A percentile compares a stretch with the other conserved stretches of the same genome.
Evolutionary conservation across 2,888 invertebrate species (phyloP).

Genomic region (Cheilosia variabilis): DNA sequence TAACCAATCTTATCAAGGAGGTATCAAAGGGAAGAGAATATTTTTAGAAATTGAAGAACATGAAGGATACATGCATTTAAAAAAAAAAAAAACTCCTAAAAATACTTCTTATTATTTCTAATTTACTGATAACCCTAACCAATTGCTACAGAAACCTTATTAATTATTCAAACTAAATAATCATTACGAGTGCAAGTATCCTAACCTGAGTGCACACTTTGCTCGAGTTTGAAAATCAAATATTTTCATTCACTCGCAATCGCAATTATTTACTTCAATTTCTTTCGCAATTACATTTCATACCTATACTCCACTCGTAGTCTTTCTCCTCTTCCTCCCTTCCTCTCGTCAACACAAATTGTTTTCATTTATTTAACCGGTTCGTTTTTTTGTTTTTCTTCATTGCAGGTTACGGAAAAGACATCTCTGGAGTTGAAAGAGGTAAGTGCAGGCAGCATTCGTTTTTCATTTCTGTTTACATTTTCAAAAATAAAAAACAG

Average conservation of each 20-base stretch:
- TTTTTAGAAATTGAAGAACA: too few species aligned
- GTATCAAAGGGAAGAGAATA: too few species aligned
- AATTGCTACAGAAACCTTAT: too few species aligned
- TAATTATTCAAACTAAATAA: too few species aligned
- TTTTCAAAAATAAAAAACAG: conserved; percentile 32
- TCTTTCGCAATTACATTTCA: conserved; percentile 56
- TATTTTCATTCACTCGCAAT: conserved; percentile 34
- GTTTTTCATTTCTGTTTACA: conserved; percentile 47
- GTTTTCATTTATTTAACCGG: conserved; percentile 47
- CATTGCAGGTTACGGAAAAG: conserved; percentile 86
- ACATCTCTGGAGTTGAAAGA: conserved; percentile 83
- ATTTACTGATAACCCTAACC: too few species aligned
- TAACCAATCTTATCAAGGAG: too few species aligned
- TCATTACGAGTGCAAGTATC: too few species aligned
- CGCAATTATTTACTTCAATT: conserved; percentile 61
- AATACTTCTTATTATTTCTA: too few species aligned
- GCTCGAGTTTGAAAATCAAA: conserved; percentile 5
- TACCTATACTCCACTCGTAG: not conserved
- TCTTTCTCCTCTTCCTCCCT: not conserved
- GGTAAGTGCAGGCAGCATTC: conserved; percentile 79
- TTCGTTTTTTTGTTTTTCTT: conserved; percentile 76
- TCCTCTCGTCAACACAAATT: conserved; percentile 1
- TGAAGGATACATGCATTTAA: too few species aligned
- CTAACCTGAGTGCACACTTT: not conserved
- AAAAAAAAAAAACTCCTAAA: too few species aligned